Percentiles rank a stretch among this genome's conserved stretches.
Evolutionary conservation across 2,797 vertebrate species (phyloP).

Genomic region (Dendrocincla fuliginosa): DNA sequence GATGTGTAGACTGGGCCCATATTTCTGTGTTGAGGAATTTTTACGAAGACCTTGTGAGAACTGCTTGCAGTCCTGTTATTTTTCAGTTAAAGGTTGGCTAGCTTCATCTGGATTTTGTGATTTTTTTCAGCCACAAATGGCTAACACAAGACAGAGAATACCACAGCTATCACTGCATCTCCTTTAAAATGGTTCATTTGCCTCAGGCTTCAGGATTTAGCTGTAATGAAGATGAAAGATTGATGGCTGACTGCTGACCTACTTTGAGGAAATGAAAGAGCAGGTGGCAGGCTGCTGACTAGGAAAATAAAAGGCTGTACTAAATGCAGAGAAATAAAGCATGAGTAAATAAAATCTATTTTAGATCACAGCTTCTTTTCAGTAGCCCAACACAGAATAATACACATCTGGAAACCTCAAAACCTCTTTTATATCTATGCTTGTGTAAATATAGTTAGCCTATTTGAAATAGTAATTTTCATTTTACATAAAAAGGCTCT

Average conservation of each 20-base stretch:
- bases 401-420: constrained; percentile 2
- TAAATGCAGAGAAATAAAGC: constrained; percentile 38
- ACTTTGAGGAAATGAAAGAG: constrained; percentile 73
- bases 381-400: neutral
- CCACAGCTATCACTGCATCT: constrained; percentile 53
- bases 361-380: constrained; percentile 30
- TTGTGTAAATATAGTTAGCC: constrained; percentile 22
- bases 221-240: constrained; percentile 75
- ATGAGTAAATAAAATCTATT: constrained; percentile 32
- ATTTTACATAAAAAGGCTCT: neutral
- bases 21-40: neutral
- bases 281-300: constrained; percentile 71
- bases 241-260: constrained; percentile 75
- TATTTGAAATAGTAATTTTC: neutral
- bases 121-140: constrained; percentile 45
- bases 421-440: neutral
- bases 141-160: constrained; percentile 32
- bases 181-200: constrained; percentile 67
- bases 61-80: neutral
- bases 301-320: constrained; percentile 43
- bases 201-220: constrained; percentile 69
- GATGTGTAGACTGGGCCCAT: neutral
- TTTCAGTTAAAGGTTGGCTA: neutral
- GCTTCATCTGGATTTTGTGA: constrained; percentile 10
- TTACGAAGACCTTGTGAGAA: neutral